phyloP scores from a whole-genome alignment of 2,797 vertebrate species.

The Typhlichthys subterraneus region DNA sequence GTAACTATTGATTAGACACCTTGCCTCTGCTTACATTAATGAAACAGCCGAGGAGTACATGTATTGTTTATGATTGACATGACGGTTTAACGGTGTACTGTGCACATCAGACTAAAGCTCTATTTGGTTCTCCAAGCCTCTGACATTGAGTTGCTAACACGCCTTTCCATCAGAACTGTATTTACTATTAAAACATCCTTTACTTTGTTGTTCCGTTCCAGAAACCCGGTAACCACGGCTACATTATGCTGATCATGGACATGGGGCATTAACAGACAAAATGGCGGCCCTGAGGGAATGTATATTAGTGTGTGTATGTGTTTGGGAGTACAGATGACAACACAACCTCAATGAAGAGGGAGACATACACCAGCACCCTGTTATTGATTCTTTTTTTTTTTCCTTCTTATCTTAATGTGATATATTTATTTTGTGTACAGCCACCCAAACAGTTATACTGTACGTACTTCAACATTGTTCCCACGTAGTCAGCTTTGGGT shows the following conservation, averaged over 20 bases:
- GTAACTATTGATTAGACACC: no score
- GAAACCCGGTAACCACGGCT: slow-evolving; percentile 50
- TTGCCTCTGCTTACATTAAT: no score
- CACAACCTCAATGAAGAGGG: slow-evolving; percentile 36
- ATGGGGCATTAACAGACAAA: slow-evolving; percentile 41
- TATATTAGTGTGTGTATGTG: slow-evolving; percentile 33
- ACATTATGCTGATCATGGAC: slow-evolving; percentile 48
- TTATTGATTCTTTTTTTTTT: slow-evolving; percentile 44
- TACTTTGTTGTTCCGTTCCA: slow-evolving; percentile 24
- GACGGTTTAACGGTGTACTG: no score
- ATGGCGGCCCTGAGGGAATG: slow-evolving; percentile 19
- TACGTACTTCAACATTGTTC: neutral
- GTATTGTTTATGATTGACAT: no score
- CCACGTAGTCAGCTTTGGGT: neutral
- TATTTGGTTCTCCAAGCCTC: neutral
- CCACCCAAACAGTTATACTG: slow-evolving; percentile 22
- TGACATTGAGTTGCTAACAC: neutral
- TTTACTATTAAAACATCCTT: neutral
- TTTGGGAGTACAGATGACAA: slow-evolving; percentile 44
- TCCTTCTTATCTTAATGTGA: neutral
- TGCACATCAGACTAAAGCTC: no score
- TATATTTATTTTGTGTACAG: slow-evolving; percentile 68
- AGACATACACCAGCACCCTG: slow-evolving; percentile 71
- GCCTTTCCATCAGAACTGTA: neutral
- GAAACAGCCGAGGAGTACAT: no score